These are phyloP conservation scores for Alviniconcha strummeri DNA, from an alignment of 2,888 invertebrate genomes.

Conservation along the genomic window DNA sequence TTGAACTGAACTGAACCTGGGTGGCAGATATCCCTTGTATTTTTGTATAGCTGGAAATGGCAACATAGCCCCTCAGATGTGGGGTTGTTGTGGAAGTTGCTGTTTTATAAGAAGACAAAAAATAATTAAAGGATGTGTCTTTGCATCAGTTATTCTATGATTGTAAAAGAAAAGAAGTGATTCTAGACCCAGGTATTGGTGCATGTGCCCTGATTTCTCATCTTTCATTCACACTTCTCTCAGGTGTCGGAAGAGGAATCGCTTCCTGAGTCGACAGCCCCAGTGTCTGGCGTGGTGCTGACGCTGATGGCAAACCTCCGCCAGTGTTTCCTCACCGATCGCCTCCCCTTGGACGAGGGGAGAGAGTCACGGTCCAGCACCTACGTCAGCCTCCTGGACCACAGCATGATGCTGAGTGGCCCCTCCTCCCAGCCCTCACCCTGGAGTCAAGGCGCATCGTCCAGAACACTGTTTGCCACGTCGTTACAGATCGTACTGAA, in stretches of 20 bases:
- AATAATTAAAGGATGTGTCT: no score
- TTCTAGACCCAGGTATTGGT: no score
- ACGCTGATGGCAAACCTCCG: conserved; percentile 86
- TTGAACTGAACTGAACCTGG: no score
- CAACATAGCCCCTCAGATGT: no score
- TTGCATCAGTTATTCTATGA: no score
- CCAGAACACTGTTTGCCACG: conserved; percentile 67
- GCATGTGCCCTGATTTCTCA: no score
- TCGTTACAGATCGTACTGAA: conserved; percentile 74
- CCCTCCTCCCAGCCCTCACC: conserved; percentile 75
- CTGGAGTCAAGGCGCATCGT: conserved; percentile 56
- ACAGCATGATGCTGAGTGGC: conserved; percentile 15
- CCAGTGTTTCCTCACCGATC: conserved; percentile 67
- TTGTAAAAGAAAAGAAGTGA: no score
- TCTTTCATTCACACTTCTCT: background rate
- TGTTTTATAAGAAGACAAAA: no score
- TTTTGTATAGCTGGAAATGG: no score
- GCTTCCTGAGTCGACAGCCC: conserved; percentile 84
- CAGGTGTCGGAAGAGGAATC: conserved; percentile 78
- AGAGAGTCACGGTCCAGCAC: conserved; percentile 36
- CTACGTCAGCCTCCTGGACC: conserved; percentile 78
- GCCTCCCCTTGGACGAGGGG: conserved; percentile 8
- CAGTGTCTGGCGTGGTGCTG: conserved; percentile 87
- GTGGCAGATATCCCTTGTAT: no score
- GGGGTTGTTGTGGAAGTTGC: no score